Evolutionary conservation across 1,140 invertebrate species (phyloP), one percentile per base, ranked within the genome.

Genomic region (Euschistus heros): DNA sequence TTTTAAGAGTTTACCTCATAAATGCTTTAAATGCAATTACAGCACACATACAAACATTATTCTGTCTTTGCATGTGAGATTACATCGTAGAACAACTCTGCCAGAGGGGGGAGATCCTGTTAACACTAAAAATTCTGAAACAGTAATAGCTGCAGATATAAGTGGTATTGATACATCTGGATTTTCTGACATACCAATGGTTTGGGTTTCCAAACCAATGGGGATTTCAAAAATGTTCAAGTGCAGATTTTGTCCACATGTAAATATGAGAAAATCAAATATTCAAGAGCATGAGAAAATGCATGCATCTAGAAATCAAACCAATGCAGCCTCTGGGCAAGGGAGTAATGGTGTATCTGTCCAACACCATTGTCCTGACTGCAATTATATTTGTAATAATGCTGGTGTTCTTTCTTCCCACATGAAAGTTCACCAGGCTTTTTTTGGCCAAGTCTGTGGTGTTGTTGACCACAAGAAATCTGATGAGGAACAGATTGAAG

Each of bases 251-350:
- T 93, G 91, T 74, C 90, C 91, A 0, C 89, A 91, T 73, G 85
- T 90, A 1, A 91, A 91, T 72, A 77, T 83, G 10, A 76, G 86
- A 37, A 85, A 87, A 76, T 84, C 85, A 37, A 90, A 90, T 73
- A 86, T 93, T 33, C 81, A 83, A n/a, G 87, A 90, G 68, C 91
- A 94, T 75, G 89, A 93, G 74, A 85, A 85, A 73, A 89, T 92
- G 83, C 91, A 93, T 74, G 79, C 79, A n/a, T 70, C 76, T 66
- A 74, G 82, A 46, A 47, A n/a, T 60, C 66, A 15, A 50, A 68
- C 24, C 50, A 59, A 17, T 30, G 50, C 5, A n/a, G 37, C 0
- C 27, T 30, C 22, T 37, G 60, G 13, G 0, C 57, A 80, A 66
- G 74, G 76, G 69, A 70, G 79, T 54, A 63, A 76, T 73, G 33